phyloP scores from a whole-genome alignment of 2,888 invertebrate species.

The Syrphus vitripennis region DNA sequence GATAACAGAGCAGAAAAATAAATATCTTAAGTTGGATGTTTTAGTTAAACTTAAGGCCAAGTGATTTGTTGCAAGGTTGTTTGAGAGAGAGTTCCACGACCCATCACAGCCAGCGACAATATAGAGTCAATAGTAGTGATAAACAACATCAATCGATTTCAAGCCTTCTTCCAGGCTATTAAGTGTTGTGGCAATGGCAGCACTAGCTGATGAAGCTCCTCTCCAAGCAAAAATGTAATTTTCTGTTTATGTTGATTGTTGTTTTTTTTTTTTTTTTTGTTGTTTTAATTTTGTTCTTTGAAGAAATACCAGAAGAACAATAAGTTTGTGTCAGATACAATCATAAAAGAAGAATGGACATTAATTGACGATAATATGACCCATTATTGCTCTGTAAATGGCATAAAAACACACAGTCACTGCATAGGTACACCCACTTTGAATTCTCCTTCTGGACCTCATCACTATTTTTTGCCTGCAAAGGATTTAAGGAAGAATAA shows the following conservation, averaged over 20 bases:
- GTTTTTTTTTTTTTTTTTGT: not conserved
- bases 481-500: not conserved
- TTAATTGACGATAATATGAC: slow-evolving; percentile 46
- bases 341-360: slow-evolving; percentile 16
- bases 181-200: not conserved
- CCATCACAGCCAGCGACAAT: not conserved
- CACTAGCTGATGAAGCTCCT: not conserved
- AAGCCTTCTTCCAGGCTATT: not conserved
- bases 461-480: not conserved
- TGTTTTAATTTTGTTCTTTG: no score
- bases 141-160: slow-evolving; percentile 20
- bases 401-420: not conserved
- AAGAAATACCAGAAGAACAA: not conserved
- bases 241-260: not conserved
- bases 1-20: not conserved
- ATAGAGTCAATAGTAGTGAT: not conserved
- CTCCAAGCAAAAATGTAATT: slow-evolving; percentile 8
- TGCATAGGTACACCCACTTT: not conserved
- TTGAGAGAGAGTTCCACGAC: slow-evolving; percentile 2
- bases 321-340: slow-evolving; percentile 13
- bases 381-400: slow-evolving; percentile 22
- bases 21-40: not conserved
- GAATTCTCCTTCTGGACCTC: not conserved
- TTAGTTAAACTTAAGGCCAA: slow-evolving; percentile 5
- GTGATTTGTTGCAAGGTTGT: slow-evolving; percentile 32